phyloP scores from a whole-genome alignment of 2,888 invertebrate species.

The Ectropis crepuscularia region DNA sequence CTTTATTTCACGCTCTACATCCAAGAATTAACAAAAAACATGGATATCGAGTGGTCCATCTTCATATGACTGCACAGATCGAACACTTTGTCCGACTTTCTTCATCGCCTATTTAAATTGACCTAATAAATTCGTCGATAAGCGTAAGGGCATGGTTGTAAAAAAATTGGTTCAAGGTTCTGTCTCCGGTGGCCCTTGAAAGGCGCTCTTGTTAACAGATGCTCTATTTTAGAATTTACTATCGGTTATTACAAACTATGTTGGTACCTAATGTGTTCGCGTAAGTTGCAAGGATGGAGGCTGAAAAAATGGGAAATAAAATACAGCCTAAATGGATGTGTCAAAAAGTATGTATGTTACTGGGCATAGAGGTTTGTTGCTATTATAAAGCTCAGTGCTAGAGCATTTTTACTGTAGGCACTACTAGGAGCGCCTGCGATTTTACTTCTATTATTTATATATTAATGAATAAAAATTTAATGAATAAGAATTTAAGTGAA shows the following conservation, averaged over 20 bases:
- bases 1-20: slow-evolving; percentile 81
- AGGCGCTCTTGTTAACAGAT: slow-evolving; percentile 17
- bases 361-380: no score
- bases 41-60: slow-evolving; percentile 58
- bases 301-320: no score
- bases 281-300: no score
- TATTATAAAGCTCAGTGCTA: no score
- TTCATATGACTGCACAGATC: slow-evolving; percentile 42
- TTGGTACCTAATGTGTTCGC: no score
- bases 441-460: no score
- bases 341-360: no score
- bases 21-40: slow-evolving; percentile 72
- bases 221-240: slow-evolving; percentile 16
- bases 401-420: no score
- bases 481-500: no score
- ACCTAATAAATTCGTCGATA: slow-evolving; percentile 61
- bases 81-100: slow-evolving; percentile 55
- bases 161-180: slow-evolving; percentile 65
- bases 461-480: no score
- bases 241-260: neutral
- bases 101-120: slow-evolving; percentile 54
- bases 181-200: slow-evolving; percentile 31
- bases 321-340: no score
- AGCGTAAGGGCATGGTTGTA: slow-evolving; percentile 54
- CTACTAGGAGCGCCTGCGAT: no score